A percentile compares a stretch with the other conserved stretches of the same genome.
Conservation (phyloP, 35 echinoderm and acorn worm species). For the Ptychodera flava region DNA sequence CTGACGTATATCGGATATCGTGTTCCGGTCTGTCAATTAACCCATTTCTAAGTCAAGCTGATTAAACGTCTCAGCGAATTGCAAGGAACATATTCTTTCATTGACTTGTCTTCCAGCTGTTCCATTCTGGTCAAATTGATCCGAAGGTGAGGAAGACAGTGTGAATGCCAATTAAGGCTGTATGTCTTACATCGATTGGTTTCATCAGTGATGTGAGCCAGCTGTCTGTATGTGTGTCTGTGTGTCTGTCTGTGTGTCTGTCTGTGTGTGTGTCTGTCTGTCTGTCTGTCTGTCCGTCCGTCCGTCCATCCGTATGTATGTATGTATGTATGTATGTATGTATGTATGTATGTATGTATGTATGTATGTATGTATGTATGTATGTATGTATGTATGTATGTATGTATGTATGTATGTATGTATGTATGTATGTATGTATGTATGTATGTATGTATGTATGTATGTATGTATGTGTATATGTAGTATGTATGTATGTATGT, state of each 20-base stretch:
- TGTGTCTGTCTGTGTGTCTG: not conserved
- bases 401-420: slow-evolving; percentile 35
- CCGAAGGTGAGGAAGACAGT: no score
- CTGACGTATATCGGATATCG: no score
- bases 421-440: slow-evolving; percentile 37
- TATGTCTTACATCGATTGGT: no score
- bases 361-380: slow-evolving; percentile 17
- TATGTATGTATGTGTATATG: slow-evolving; percentile 30
- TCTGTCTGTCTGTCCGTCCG: not conserved
- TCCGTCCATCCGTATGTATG: not conserved
- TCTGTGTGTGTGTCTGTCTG: not conserved
- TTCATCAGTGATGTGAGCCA: no score
- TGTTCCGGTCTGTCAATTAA: no score
- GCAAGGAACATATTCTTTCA: no score
- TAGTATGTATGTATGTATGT: slow-evolving; percentile 32
- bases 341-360: not conserved
- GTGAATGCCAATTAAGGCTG: no score
- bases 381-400: slow-evolving; percentile 22
- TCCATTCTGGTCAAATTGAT: no score
- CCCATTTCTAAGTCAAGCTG: no score
- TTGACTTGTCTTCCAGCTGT: no score
- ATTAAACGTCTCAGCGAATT: no score
- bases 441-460: slow-evolving; percentile 33
- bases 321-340: not conserved
- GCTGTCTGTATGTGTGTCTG: not conserved